A percentile compares a stretch with the other conserved stretches of the same genome.
Evolutionary conservation across 2,888 invertebrate genomes (phyloP).

Genomic region (Pseudococcus viburni): DNA sequence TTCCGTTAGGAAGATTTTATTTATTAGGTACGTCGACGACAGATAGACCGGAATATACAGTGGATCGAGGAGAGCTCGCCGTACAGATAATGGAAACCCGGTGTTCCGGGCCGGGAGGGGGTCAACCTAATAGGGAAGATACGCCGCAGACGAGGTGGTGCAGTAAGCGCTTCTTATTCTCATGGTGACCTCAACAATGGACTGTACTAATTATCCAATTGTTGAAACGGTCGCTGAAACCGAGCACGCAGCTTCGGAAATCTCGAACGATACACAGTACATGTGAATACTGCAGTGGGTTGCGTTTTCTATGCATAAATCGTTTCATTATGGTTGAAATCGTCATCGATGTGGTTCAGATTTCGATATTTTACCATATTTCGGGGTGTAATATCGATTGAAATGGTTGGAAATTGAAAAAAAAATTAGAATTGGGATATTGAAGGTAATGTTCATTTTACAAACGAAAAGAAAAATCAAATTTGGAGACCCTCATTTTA

Average conservation of each 20-base stretch:
- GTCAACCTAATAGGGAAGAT: constrained; percentile 18
- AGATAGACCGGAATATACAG: constrained; percentile 39
- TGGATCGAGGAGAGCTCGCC: constrained; percentile 39
- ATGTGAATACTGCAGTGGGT: not conserved
- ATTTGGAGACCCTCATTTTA: too few species aligned
- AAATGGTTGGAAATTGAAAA: too few species aligned
- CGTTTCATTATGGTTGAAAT: too few species aligned
- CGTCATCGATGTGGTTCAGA: too few species aligned
- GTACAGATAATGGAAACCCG: constrained; percentile 37
- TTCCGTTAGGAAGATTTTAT: constrained; percentile 53
- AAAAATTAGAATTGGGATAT: too few species aligned
- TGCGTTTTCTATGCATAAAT: not conserved
- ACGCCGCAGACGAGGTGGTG: constrained; percentile 9
- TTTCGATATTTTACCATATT: too few species aligned
- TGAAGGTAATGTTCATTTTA: too few species aligned
- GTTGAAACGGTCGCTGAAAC: constrained; percentile 47
- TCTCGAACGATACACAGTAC: not conserved
- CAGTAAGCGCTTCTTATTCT: constrained; percentile 54
- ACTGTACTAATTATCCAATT: constrained; percentile 55
- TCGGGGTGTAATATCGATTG: too few species aligned
- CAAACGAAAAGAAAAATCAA: too few species aligned
- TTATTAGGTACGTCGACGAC: constrained; percentile 48
- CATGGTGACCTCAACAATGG: constrained; percentile 57
- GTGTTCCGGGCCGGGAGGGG: not conserved
- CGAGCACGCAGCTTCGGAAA: constrained; percentile 35